These are phyloP conservation scores for Dichetophora obliterata DNA, from an alignment of 2,888 invertebrate species.

Conservation along the genomic window DNA sequence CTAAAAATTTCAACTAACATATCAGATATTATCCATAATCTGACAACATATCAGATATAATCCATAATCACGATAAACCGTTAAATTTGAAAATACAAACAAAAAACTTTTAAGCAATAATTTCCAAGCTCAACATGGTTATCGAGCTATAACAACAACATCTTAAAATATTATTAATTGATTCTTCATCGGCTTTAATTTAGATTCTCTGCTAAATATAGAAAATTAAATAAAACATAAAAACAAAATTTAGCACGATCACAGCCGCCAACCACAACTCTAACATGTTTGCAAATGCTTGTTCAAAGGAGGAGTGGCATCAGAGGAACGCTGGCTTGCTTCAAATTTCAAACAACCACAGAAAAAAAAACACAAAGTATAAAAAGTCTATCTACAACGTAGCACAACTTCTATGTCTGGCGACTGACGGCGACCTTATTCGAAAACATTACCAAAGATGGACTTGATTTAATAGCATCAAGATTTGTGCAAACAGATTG, in stretches of 20 bases:
- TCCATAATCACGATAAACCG: no score
- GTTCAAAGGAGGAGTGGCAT: background rate
- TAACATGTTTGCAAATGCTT: conserved; percentile 15
- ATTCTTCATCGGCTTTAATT: background rate
- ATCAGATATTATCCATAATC: no score
- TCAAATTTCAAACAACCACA: conserved; percentile 34
- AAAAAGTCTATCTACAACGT: conserved; percentile 21
- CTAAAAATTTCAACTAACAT: no score
- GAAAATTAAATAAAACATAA: background rate
- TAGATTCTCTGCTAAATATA: background rate
- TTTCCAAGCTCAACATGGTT: background rate
- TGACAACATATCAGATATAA: no score
- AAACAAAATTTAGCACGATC: background rate
- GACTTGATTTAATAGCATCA: conserved; percentile 47
- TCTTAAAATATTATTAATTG: background rate
- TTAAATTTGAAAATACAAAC: background rate
- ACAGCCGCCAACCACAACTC: conserved; percentile 16
- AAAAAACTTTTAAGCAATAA: background rate
- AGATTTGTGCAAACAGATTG: conserved; percentile 30
- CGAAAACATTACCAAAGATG: conserved; percentile 52
- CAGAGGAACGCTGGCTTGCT: background rate
- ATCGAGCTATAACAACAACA: background rate
- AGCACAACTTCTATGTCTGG: no score
- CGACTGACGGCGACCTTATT: conserved; percentile 55
- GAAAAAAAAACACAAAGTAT: background rate